A percentile compares a stretch with the other conserved stretches of the same genome.
phyloP scores from a whole-genome alignment of 2,113 vertebrate genomes.

The Pluvialis apricaria region DNA sequence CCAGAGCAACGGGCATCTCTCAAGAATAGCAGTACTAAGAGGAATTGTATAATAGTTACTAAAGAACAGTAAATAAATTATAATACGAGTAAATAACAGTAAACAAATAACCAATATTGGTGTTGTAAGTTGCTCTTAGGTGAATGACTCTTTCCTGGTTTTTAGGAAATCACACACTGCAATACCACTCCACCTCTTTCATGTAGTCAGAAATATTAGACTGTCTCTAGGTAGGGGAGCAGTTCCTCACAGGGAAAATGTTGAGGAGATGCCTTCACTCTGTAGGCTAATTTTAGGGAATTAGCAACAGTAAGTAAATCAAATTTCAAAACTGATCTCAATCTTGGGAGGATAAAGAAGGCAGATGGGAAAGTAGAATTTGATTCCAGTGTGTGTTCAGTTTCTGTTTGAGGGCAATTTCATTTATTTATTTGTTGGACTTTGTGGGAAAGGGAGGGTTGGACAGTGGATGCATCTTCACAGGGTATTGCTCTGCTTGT shows the following conservation, averaged over 20 bases:
- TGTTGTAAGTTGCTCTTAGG: not conserved
- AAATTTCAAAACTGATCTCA: not conserved
- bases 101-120: not conserved
- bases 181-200: not conserved
- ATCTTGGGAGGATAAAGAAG: not conserved
- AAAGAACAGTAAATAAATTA: not conserved
- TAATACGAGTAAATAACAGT: not conserved
- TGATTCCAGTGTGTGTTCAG: not conserved
- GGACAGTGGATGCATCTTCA: not conserved
- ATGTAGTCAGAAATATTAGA: not conserved
- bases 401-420: constrained; percentile 3
- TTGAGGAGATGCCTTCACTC: not conserved
- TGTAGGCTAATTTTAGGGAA: not conserved
- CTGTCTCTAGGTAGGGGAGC: not conserved
- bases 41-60: not conserved
- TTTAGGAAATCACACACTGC: not conserved
- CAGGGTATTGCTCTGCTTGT: not conserved
- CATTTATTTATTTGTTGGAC: not conserved
- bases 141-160: not conserved
- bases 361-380: not conserved
- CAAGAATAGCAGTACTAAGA: not conserved
- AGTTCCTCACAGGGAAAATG: not conserved
- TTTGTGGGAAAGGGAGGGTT: constrained; percentile 33
- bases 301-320: not conserved
- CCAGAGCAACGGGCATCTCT: not conserved